Evolutionary conservation across 2,888 invertebrate genomes (phyloP).

Genomic region (Zaprionus obscuricornis): DNA sequence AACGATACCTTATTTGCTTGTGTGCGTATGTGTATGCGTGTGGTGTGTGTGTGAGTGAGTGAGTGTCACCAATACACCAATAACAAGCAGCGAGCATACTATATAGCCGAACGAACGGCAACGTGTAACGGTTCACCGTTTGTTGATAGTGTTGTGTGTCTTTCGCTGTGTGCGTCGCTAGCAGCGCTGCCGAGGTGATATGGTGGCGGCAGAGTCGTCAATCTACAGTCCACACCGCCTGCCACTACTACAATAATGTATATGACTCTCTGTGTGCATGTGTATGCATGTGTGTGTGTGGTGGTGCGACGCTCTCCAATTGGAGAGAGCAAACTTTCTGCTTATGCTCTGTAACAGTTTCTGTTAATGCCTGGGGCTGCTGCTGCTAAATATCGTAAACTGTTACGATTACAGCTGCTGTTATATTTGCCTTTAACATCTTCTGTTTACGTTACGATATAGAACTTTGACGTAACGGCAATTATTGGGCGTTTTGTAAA

Average conservation of each 20-base stretch:
- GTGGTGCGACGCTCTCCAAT: conserved; percentile 59
- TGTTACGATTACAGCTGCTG: conserved; percentile 33
- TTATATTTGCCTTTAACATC: conserved; percentile 1
- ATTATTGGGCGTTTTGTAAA: conserved; percentile 3
- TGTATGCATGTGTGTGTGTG: conserved; percentile 18
- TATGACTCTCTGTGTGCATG: neutral
- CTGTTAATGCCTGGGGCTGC: conserved; percentile 39
- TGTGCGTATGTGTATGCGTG: neutral
- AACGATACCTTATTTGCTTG: neutral
- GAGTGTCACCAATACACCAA: conserved; percentile 70
- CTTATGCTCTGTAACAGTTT: conserved; percentile 16
- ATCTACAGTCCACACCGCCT: conserved; percentile 25
- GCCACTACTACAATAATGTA: too few species aligned
- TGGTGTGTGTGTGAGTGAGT: conserved; percentile 34
- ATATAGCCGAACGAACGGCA: conserved; percentile 39
- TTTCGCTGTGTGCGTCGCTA: conserved; percentile 37
- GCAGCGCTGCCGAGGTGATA: conserved; percentile 47
- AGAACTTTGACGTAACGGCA: conserved; percentile 17
- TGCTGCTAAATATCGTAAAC: conserved; percentile 26
- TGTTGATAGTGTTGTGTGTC: conserved; percentile 41
- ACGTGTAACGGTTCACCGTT: conserved; percentile 66
- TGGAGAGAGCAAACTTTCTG: conserved; percentile 50
- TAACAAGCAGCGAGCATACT: conserved; percentile 51
- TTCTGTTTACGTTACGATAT: conserved; percentile 53
- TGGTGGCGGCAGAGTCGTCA: conserved; percentile 31